Base-by-base conservation (phyloP, 1,140 invertebrate genomes). In the Pachypsylla venusta region DNA sequence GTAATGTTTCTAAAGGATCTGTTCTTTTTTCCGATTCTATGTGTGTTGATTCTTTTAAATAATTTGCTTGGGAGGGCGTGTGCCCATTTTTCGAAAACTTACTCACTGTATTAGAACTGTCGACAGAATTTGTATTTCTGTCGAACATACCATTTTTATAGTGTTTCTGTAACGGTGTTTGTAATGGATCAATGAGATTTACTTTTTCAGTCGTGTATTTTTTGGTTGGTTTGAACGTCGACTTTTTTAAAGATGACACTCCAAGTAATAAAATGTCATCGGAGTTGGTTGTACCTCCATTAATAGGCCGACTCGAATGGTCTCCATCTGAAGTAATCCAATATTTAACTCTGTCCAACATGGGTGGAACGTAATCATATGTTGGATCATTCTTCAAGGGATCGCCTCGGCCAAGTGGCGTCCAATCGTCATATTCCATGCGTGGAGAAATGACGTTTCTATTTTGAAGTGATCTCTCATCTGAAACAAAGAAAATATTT, bases 371-470 rank as follows among this genome's bases (percentile, higher is more conserved):
- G 66, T 87, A 87, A 65, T 86, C 84, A 65, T 82, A 87, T 1
- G 84, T 87, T 1, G 85, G 84, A 69, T 87, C 84, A 65, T 87
- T 86, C 63, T 84, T 83, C 22, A 87, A 66, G 0, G 84, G 84
- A 69, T 87, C 83, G 1, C 84, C 83, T 30, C 81, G 77, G 5
- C 84, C 84, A 39, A 83, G 66, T 1, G 85, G 85, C 59, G 81
- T 84, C 85, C 85, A 87, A 68, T 86, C 82, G 60, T 79, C 76
- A 66, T 83, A 84, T 63, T 84, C 80, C 78, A 84, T 82, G 20
- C 80, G 72, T 1, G 82, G 82, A 0, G 80, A 79, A 63, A 84
- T 81, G 54, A 81, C 62, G 10, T 73, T 54, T 13, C 62, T 42
- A 19, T 22, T 40, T 10, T 56, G 25, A 22, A 48, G 22, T 19